Conservation (phyloP, 2,797 vertebrate genomes). For the Rousettus madagascariensis region DNA sequence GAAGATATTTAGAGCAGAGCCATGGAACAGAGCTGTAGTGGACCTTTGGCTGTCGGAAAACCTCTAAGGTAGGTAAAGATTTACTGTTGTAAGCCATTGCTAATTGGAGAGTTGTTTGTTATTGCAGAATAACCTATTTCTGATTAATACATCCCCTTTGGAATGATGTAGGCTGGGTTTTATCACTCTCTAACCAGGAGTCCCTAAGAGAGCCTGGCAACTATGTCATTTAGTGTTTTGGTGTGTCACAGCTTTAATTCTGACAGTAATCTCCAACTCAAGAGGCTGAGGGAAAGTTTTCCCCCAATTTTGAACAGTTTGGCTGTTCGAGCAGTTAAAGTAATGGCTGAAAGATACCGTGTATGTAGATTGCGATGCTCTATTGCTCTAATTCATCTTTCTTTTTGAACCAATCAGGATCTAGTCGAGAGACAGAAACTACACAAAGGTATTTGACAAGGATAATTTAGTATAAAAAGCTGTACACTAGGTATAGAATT, state of each 20-base stretch:
- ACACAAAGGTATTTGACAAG: not conserved
- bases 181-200: not conserved
- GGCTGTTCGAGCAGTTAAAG: not conserved
- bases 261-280: not conserved
- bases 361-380: not conserved
- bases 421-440: not conserved
- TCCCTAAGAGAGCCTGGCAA: not conserved
- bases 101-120: not conserved
- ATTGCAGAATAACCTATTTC: not conserved
- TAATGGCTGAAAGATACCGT: not conserved
- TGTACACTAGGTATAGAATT: not conserved
- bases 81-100: not conserved
- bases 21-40: not conserved
- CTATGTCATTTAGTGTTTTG: not conserved
- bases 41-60: not conserved
- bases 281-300: not conserved
- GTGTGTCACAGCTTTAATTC: not conserved
- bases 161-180: not conserved
- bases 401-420: not conserved
- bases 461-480: not conserved
- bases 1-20: not conserved
- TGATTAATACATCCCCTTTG: not conserved
- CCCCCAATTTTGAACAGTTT: not conserved
- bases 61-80: not conserved
- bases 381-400: not conserved